A percentile compares a stretch with the other conserved stretches of the same genome.
Evolutionary conservation across 2,113 vertebrate genomes (phyloP).

Genomic region (Ptyas mucosa): DNA sequence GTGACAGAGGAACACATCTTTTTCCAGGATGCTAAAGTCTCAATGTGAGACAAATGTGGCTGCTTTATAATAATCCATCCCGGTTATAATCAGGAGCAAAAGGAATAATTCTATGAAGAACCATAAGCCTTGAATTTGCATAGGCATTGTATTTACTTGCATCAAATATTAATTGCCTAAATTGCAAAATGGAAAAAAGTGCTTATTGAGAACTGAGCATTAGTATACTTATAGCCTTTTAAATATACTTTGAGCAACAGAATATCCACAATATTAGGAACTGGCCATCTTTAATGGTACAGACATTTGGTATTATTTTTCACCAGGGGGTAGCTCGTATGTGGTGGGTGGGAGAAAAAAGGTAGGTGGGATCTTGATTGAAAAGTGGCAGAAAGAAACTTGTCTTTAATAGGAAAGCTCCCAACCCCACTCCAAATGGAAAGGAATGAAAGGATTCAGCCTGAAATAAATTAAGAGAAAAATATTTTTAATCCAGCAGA

Average conservation of each 20-base stretch:
- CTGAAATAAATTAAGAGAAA: background rate
- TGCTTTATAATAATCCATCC: constrained; percentile 60
- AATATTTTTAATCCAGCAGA: background rate
- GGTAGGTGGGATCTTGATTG: background rate
- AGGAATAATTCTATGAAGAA: constrained; percentile 53
- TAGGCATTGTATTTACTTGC: constrained; percentile 32
- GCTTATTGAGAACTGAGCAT: constrained; percentile 33
- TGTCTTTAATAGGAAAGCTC: background rate
- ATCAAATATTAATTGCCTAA: constrained; percentile 46
- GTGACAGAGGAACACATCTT: constrained; percentile 52
- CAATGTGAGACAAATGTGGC: constrained; percentile 54
- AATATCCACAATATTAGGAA: background rate
- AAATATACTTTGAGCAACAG: constrained; percentile 32
- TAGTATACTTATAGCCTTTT: constrained; percentile 29
- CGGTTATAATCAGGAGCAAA: constrained; percentile 50
- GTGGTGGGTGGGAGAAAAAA: background rate
- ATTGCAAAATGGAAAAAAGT: constrained; percentile 30
- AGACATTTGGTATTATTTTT: background rate
- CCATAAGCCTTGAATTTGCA: constrained; percentile 49
- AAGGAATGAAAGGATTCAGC: background rate
- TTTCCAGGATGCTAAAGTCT: constrained; percentile 63
- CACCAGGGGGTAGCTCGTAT: background rate
- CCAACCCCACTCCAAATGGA: background rate
- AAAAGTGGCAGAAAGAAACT: background rate
- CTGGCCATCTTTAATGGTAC: background rate